phyloP scores from a whole-genome alignment of 2,797 vertebrate genomes.

The Anguilla megastoma region DNA sequence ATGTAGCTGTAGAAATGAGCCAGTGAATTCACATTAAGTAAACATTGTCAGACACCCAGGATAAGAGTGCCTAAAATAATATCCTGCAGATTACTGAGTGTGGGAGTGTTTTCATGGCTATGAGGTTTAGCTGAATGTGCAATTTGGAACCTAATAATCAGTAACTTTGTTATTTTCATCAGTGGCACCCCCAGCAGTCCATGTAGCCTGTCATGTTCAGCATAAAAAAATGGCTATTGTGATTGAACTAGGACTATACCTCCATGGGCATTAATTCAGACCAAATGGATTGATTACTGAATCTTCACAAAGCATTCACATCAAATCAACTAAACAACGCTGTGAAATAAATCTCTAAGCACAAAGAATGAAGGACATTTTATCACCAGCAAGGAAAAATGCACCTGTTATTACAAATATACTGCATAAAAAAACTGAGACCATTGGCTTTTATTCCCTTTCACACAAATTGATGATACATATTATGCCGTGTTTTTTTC shows the following conservation, averaged over 20 bases:
- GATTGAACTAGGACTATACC: neutral
- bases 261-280: neutral
- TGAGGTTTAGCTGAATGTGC: neutral
- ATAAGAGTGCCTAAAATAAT: neutral
- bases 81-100: neutral
- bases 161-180: slow-evolving; percentile 11
- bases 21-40: neutral
- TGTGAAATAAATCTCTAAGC: neutral
- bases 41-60: neutral
- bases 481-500: neutral
- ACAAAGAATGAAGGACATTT: neutral
- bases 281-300: neutral
- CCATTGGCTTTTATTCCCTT: neutral
- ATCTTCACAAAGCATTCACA: neutral
- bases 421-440: neutral
- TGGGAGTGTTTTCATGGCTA: neutral
- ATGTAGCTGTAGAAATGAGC: neutral
- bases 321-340: neutral
- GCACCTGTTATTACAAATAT: neutral
- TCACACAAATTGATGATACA: neutral
- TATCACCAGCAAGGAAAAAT: neutral
- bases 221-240: neutral
- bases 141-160: neutral
- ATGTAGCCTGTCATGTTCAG: neutral
- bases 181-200: neutral